These are phyloP conservation scores for Bos indicus DNA, from an alignment of 2,113 vertebrate species.

Conservation along the genomic window DNA sequence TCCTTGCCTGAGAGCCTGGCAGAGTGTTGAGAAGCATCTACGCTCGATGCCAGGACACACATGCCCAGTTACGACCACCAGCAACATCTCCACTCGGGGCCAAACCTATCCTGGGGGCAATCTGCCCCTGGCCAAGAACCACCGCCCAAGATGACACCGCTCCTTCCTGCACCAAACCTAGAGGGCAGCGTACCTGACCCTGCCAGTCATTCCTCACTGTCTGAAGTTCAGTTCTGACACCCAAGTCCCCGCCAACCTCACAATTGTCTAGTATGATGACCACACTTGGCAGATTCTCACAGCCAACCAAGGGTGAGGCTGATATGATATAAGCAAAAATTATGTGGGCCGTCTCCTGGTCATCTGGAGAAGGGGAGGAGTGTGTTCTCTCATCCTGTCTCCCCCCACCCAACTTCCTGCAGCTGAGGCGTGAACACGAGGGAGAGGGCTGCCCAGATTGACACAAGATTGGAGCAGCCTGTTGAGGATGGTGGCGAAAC, in stretches of 20 bases:
- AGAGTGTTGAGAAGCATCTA: not conserved
- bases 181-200: not conserved
- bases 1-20: no score
- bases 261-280: not conserved
- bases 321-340: not conserved
- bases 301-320: not conserved
- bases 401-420: not conserved
- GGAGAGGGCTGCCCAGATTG: not conserved
- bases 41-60: not conserved
- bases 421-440: not conserved
- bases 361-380: not conserved
- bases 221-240: not conserved
- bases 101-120: not conserved
- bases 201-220: not conserved
- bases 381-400: not conserved
- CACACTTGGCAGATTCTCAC: not conserved
- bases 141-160: not conserved
- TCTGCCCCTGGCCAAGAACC: not conserved
- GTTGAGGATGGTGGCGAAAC: not conserved
- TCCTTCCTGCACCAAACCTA: not conserved
- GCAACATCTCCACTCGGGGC: not conserved
- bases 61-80: not conserved
- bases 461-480: no score
- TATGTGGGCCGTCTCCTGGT: not conserved
- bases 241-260: not conserved